phyloP scores from a whole-genome alignment of 1,140 invertebrate genomes.

The Argopecten irradians region DNA sequence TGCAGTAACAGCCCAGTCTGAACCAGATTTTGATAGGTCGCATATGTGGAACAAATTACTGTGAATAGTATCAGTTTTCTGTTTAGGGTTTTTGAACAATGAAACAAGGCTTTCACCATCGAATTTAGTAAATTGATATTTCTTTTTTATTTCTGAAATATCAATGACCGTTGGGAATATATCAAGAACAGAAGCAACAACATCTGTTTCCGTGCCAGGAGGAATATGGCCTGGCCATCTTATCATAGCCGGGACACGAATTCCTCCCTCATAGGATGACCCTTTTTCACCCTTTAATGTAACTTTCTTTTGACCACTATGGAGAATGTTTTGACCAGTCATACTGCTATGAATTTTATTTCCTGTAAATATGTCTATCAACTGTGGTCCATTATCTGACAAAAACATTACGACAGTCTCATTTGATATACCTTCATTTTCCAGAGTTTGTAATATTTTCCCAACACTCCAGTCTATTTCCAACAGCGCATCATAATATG shows the following conservation, averaged over 20 bases:
- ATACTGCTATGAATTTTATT: constrained; percentile 2
- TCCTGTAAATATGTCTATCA: constrained; percentile 35
- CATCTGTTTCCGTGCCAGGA: constrained; percentile 55
- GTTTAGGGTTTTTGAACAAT: constrained; percentile 41
- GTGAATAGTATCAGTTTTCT: constrained; percentile 44
- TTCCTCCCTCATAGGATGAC: constrained; percentile 76
- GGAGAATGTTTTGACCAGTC: background rate
- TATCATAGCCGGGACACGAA: constrained; percentile 74
- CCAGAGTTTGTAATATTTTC: constrained; percentile 36
- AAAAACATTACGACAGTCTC: constrained; percentile 43
- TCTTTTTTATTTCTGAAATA: constrained; percentile 42
- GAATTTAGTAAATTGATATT: background rate
- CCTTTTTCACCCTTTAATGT: constrained; percentile 73
- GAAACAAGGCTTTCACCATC: constrained; percentile 45
- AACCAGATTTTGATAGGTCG: constrained; percentile 26
- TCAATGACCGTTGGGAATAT: constrained; percentile 73
- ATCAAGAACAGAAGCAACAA: constrained; percentile 73
- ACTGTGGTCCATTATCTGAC: constrained; percentile 42
- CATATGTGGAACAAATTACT: constrained; percentile 65
- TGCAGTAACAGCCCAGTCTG: constrained; percentile 35
- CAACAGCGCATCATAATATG: constrained; percentile 40
- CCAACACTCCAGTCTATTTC: constrained; percentile 53
- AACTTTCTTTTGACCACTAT: background rate
- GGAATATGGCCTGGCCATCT: constrained; percentile 64
- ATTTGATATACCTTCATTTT: constrained; percentile 33